Conservation (phyloP, 2,888 invertebrate species). For the Apotomis capreana region DNA sequence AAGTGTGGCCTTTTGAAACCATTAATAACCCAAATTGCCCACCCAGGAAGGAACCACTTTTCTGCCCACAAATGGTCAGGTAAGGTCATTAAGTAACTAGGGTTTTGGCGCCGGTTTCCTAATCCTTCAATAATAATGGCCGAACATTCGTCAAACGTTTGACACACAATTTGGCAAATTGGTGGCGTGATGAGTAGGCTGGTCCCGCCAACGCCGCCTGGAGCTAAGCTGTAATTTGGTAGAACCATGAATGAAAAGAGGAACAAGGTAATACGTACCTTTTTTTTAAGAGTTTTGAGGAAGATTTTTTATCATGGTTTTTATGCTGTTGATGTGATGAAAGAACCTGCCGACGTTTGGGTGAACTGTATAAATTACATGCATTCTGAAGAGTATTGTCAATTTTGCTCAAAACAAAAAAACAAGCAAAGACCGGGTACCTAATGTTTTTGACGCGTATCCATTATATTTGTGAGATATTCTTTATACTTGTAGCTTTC, state of each 20-base stretch:
- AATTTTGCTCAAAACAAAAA: no score
- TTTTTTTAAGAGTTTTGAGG: neutral
- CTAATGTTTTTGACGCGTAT: no score
- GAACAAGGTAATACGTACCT: neutral
- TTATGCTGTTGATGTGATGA: neutral
- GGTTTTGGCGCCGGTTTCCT: constrained; percentile 41
- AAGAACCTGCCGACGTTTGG: neutral
- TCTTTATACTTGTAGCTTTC: no score
- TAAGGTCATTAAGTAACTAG: constrained; percentile 49
- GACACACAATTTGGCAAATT: constrained; percentile 62
- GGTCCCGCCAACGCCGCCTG: constrained; percentile 49
- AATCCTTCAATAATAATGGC: constrained; percentile 42
- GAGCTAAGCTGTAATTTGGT: constrained; percentile 54
- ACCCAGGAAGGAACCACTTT: constrained; percentile 57
- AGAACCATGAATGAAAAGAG: constrained; percentile 6
- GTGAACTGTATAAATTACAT: no score
- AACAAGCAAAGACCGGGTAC: no score
- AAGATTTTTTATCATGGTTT: no score
- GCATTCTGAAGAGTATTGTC: no score
- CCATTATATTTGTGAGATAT: no score
- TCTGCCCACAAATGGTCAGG: constrained; percentile 53
- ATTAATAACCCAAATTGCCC: constrained; percentile 49
- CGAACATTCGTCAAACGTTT: constrained; percentile 61
- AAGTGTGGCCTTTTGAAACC: constrained; percentile 17
- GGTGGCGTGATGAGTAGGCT: constrained; percentile 54